Conservation (phyloP, 2,888 invertebrate genomes). For the Selenia dentaria region DNA sequence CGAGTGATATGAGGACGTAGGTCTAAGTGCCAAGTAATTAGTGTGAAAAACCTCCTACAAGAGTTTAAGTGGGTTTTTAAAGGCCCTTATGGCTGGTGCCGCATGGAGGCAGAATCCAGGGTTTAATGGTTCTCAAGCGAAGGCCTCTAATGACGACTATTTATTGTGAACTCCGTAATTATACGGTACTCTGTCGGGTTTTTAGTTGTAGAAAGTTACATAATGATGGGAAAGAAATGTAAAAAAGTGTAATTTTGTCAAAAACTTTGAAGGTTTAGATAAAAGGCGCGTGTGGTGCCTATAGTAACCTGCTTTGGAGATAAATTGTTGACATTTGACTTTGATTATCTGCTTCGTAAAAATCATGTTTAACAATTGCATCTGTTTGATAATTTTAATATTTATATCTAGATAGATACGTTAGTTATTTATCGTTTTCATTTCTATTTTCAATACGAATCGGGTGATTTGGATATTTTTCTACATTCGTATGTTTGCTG, state of each 20-base stretch:
- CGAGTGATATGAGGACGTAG: constrained; percentile 18
- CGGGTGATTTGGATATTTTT: no score
- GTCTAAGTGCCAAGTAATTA: constrained; percentile 55
- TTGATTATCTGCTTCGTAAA: no score
- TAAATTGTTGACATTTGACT: no score
- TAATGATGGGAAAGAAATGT: constrained; percentile 9
- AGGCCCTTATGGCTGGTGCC: constrained; percentile 34
- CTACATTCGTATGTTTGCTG: no score
- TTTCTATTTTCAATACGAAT: no score
- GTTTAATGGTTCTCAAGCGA: constrained; percentile 48
- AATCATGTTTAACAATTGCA: no score
- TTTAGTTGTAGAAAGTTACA: constrained; percentile 20
- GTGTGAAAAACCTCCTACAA: constrained; percentile 53
- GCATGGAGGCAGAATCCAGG: constrained; percentile 35
- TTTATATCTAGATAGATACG: no score
- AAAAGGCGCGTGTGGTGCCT: no score
- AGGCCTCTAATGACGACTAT: constrained; percentile 59
- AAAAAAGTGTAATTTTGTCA: no score
- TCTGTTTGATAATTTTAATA: no score
- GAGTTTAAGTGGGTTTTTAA: constrained; percentile 47
- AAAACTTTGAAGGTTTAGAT: background rate
- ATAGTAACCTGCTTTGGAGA: background rate
- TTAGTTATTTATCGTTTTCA: no score
- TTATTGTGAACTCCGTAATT: constrained; percentile 28
- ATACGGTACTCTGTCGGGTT: constrained; percentile 13